Evolutionary conservation across 2,888 invertebrate species (phyloP).

Genomic region (Eupsilia transversa): DNA sequence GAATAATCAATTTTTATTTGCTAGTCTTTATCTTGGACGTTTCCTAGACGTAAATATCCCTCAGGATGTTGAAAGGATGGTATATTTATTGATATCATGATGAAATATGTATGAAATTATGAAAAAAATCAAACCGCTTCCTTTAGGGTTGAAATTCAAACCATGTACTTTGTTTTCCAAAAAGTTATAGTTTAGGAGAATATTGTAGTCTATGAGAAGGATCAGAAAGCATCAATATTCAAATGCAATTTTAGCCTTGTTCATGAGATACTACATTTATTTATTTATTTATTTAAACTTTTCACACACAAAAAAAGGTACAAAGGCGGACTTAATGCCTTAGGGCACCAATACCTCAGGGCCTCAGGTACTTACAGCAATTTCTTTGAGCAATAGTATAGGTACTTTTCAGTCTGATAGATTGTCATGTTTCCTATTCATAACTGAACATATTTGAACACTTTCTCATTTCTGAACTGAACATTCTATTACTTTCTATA

Average conservation of each 20-base stretch:
- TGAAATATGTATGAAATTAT: neutral
- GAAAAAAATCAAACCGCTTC: neutral
- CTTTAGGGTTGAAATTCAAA: neutral
- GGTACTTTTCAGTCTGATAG: neutral
- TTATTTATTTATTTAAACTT: no score
- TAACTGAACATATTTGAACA: neutral
- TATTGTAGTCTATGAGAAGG: neutral
- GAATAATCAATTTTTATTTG: neutral
- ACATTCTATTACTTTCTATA: neutral
- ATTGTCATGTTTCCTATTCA: conserved; percentile 1
- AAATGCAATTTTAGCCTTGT: neutral
- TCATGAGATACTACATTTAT: neutral
- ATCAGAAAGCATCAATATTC: conserved; percentile 3
- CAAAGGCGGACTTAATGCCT: no score
- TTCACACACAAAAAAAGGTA: no score
- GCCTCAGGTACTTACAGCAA: neutral
- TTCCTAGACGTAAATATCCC: neutral
- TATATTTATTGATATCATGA: neutral
- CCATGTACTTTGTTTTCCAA: neutral
- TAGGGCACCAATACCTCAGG: no score
- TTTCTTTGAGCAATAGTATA: neutral
- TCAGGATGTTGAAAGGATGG: no score
- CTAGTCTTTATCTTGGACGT: no score
- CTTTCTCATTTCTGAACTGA: neutral
- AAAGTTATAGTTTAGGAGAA: neutral